Evolutionary conservation across 2,888 invertebrate species (phyloP), one percentile per base, ranked within the genome.

Genomic region (Xestia xanthographa): DNA sequence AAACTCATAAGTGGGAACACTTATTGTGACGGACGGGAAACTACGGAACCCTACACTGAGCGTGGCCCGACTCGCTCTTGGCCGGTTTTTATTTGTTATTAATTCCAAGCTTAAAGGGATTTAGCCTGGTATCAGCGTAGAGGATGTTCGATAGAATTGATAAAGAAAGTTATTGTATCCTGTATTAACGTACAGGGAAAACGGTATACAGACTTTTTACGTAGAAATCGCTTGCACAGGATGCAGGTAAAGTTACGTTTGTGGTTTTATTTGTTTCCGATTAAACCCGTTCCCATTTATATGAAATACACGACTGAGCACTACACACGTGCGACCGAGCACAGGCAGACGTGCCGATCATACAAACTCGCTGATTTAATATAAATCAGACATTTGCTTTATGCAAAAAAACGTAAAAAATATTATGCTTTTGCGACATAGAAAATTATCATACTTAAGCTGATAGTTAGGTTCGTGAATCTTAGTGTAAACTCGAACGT

Each of bases 251-350:
- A 56, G 12, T 26, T 41, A 56, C 5, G 29, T 20, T 56, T 66
- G 45, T 53, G 26, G 26, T 41, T 65, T 75, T 63, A 41, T 63
- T 58, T 34, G 26, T 66, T 50, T 14, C 22, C 22, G 48, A 48
- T 63, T 14, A 75, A 80, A 75, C 17, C 26, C 22, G 50, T 62
- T 58, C 8, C 56, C 22, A 43, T 75, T 63, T 29, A 74, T 34
- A 81, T 75, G 41, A 43, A 48, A 75, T 60, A 58, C 34, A 60
- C 50, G 29, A 77, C 65, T 45, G 41, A 66, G 41, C 45, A 50
- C 69, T 73, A 58, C 12, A 62, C 76, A 70, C 48, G 69, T 66
- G 69, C n/a, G 17, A 45, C 67, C 41, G 67, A 63, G 58, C 29
- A 38, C 26, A 48, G 48, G 20, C 14, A 75, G 9, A 77, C 67